Evolutionary conservation across 2,888 invertebrate genomes (phyloP).

Genomic region (Epicampocera succincta): DNA sequence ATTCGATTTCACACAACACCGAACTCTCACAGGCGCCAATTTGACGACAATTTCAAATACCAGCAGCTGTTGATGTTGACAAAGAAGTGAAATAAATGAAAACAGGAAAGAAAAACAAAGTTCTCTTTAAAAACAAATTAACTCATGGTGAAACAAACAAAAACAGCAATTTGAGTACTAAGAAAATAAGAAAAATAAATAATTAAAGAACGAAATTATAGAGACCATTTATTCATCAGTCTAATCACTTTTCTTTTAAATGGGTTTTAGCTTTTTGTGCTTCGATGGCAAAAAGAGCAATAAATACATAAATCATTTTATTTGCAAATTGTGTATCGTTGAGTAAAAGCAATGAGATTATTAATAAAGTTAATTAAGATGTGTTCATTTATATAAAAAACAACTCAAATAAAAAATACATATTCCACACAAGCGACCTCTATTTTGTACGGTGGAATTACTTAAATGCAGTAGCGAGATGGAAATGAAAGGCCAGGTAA

Average conservation of each 20-base stretch:
- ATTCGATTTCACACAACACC: not conserved
- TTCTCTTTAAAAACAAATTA: constrained; percentile 48
- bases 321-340: no score
- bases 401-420: no score
- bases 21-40: constrained; percentile 42
- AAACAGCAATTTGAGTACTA: constrained; percentile 18
- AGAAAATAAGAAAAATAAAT: not conserved
- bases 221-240: not conserved
- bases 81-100: constrained; percentile 18
- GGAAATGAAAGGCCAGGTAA: no score
- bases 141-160: constrained; percentile 41
- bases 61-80: constrained; percentile 56
- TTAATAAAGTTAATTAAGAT: no score
- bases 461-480: no score
- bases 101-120: constrained; percentile 19
- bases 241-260: not conserved
- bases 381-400: no score
- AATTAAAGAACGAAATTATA: constrained; percentile 23
- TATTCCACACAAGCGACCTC: no score
- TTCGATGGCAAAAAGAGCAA: no score
- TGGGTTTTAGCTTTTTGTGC: not conserved
- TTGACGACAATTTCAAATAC: constrained; percentile 57
- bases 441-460: no score
- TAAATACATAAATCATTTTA: no score
- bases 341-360: no score